Evolutionary conservation across 2,797 vertebrate species (phyloP), one percentile per base, ranked within the genome.

Genomic region (Macropus fuliginosus): DNA sequence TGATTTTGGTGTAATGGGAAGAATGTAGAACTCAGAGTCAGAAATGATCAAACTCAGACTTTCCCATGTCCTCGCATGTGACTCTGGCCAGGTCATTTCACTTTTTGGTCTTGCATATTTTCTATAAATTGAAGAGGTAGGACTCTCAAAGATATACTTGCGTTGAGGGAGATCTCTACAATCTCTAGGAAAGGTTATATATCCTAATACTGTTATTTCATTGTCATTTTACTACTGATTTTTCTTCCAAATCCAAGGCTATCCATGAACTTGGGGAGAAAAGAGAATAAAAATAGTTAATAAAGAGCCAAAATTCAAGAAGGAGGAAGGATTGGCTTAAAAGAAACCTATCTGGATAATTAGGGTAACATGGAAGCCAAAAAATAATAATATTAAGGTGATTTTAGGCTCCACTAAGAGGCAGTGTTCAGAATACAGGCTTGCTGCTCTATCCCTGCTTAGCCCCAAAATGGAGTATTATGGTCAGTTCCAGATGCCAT

Each of bases 241-340:
- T 66, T 74, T 74, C n/a, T 74, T 40, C 66, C 16, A 74, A 74
- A 40, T 74, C n/a, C 5, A 40, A 12, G n/a, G 5, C 89, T 93
- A 91, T 87, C 21, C 46, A 9, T 81, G 29, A 94, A 34, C 5
- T 57, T 94, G 56, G 34, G 6, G 12, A 55, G 8, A 2, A 24
- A 95, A 92, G 94, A 91, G 8, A 96, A 18, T 93, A 40, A 95
- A 90, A 55, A 1, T 74, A 89, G 14, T 55, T 16, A 89, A n/a
- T 40, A 40, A 40, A 74, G 16, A 74, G 13, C 9, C 16, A 18
- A 74, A n/a, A 74, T 74, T 66, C 62, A 74, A 40, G 62, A 74
- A 34, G 14, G 34, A 0, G n/a, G n/a, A n/a, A 74, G 18, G 6
- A 74, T 74, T 40, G 16, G 16, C 1, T 74, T 56, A 59, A 16